Base-by-base conservation (phyloP, 2,113 vertebrate species). In the Neogale vison region DNA sequence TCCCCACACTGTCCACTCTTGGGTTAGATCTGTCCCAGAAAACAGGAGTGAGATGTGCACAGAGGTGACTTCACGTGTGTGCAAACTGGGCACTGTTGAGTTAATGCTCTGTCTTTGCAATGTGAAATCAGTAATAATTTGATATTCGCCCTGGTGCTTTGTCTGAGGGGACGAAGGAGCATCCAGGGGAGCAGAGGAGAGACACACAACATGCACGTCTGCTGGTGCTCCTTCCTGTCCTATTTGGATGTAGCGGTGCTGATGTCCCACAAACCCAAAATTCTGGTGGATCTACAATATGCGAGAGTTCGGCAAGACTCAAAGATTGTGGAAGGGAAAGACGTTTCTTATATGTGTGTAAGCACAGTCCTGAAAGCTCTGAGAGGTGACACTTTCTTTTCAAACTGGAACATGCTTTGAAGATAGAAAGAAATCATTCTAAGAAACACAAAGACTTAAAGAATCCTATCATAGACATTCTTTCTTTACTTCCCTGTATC, bases 231-330 rank as follows among this genome's bases (percentile, higher is more conserved):
- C 63, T 61, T 18, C 10, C 4, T n/a, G 39, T 12, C 29, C 3
- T 47, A 2, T 67, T n/a, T 74, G 23, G 5, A 2, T 2, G 3
- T 12, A 18, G 50, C 6, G 1, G 14, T 52, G 7, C 1, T 21
- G 20, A 26, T 39, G 4, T 1, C 1, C 26, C 39, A 23, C 24
- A 93, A 76, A 71, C 18, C 55, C 7, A 57, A 10, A 55, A 57
- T 52, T 83, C 31, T 88, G 61, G 42, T 21, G n/a, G 36, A 52
- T 21, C 20, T 34, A 76, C 4, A 7, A 24, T 4, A n/a, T 0
- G 6, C 5, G 52, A 24, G 4, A 50, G 26, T 42, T 74, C 36
- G 61, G 9, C 15, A 20, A 50, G 67, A 87, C 57, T 36, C 24
- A 76, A 69, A 82, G 71, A 13, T 23, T 61, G 3, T 14, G 9